A percentile compares a stretch with the other conserved stretches of the same genome.
These are phyloP conservation scores for Bombyx mandarina DNA, from an alignment of 1,140 invertebrate species.

Conservation along the genomic window DNA sequence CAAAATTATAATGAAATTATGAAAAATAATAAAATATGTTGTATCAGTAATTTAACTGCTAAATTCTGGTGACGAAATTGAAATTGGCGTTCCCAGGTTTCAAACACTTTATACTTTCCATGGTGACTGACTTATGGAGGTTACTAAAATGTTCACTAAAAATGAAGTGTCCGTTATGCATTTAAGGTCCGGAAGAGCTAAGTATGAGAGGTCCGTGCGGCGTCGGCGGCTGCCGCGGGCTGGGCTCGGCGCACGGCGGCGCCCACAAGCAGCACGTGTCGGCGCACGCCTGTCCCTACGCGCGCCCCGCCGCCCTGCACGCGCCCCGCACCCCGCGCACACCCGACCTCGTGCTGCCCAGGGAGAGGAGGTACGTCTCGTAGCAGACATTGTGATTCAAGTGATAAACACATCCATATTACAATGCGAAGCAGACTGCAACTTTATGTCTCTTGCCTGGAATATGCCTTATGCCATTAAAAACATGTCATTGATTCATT, in stretches of 20 bases:
- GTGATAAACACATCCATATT: too few relatives aligned
- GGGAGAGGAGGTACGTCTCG: conserved; percentile 12
- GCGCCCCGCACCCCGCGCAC: conserved; percentile 75
- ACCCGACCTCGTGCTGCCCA: conserved; percentile 52
- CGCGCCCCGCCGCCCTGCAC: conserved; percentile 64
- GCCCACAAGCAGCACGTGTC: conserved; percentile 83
- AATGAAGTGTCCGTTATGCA: neutral
- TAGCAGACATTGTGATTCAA: neutral
- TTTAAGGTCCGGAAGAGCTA: conserved; percentile 69
- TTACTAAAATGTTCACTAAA: too few relatives aligned
- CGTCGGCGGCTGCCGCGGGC: conserved; percentile 83
- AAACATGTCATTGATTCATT: neutral
- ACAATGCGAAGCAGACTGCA: too few relatives aligned
- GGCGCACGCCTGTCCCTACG: conserved; percentile 87
- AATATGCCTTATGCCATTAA: neutral
- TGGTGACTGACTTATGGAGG: too few relatives aligned
- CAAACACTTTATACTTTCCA: too few relatives aligned
- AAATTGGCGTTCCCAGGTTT: too few relatives aligned
- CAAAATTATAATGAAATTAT: too few relatives aligned
- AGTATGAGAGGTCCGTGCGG: conserved; percentile 76
- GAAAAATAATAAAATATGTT: too few relatives aligned
- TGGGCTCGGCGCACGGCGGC: conserved; percentile 83
- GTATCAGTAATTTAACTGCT: too few relatives aligned
- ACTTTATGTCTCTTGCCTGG: too few relatives aligned
- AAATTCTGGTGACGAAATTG: too few relatives aligned